A percentile compares a stretch with the other conserved stretches of the same genome.
Conservation (phyloP, 2,888 invertebrate species). For the Cataglyphis cursor region DNA sequence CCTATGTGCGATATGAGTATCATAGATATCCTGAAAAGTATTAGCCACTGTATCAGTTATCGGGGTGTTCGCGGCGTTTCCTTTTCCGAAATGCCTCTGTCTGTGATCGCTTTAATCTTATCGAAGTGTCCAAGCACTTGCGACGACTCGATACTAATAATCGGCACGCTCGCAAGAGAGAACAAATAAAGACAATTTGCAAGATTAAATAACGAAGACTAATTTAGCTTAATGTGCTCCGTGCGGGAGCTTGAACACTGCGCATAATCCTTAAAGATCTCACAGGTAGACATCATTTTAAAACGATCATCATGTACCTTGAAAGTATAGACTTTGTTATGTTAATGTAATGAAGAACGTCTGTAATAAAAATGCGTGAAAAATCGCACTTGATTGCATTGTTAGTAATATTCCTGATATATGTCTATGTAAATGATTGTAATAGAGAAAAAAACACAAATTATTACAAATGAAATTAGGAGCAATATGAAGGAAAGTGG, state of each 20-base stretch:
- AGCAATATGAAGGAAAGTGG: constrained; percentile 55
- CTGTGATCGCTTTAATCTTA: constrained; percentile 84
- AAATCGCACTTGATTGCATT: constrained; percentile 70
- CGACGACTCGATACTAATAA: constrained; percentile 65
- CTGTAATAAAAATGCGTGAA: constrained; percentile 84
- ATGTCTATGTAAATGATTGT: not conserved
- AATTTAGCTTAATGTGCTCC: constrained; percentile 73
- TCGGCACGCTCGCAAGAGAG: constrained; percentile 53
- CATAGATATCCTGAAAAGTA: constrained; percentile 71
- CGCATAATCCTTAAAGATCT: constrained; percentile 84
- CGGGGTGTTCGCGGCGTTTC: constrained; percentile 75
- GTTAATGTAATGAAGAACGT: constrained; percentile 84
- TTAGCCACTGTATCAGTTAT: constrained; percentile 73
- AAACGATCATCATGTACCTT: constrained; percentile 85
- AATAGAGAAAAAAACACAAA: constrained; percentile 30
- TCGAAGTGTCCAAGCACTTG: constrained; percentile 82
- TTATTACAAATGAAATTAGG: not conserved
- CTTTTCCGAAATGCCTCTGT: constrained; percentile 79
- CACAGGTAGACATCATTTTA: constrained; percentile 85
- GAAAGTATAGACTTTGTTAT: constrained; percentile 87
- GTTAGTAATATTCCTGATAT: constrained; percentile 66
- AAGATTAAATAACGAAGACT: constrained; percentile 69
- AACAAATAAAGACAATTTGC: constrained; percentile 47
- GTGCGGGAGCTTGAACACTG: constrained; percentile 81
- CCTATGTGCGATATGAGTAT: constrained; percentile 70